Evolutionary conservation across 1,140 invertebrate species (phyloP).

Genomic region (Danaus plexippus): DNA sequence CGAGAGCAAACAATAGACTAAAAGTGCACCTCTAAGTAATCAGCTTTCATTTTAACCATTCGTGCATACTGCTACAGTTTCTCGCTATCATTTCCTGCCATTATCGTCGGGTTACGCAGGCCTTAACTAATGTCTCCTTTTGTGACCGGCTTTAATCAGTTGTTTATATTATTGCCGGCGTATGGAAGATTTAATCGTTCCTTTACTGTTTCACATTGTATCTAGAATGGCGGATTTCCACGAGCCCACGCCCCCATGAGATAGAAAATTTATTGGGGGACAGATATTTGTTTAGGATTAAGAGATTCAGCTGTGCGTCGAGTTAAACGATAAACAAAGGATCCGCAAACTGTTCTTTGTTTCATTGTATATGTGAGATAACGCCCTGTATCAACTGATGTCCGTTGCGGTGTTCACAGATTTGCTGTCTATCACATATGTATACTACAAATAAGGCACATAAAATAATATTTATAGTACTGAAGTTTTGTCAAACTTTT

Average conservation of each 20-base stretch:
- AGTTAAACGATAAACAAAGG: slow-evolving; percentile 58
- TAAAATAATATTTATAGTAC: no score
- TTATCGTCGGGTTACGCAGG: slow-evolving; percentile 50
- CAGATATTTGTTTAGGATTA: slow-evolving; percentile 65
- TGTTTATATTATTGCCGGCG: slow-evolving; percentile 62
- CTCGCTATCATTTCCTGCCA: slow-evolving; percentile 55
- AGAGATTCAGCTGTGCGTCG: slow-evolving; percentile 50
- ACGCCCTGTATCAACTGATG: slow-evolving; percentile 31
- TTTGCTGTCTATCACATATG: no score
- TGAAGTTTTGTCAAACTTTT: no score
- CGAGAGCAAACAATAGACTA: slow-evolving; percentile 14
- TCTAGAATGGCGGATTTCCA: slow-evolving; percentile 35
- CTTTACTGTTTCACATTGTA: slow-evolving; percentile 61
- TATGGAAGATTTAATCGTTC: slow-evolving; percentile 55
- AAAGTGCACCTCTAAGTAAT: slow-evolving; percentile 22
- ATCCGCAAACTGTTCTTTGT: slow-evolving; percentile 56
- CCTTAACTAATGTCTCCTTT: slow-evolving; percentile 66
- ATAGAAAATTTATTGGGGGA: slow-evolving; percentile 47
- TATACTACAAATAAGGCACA: no score
- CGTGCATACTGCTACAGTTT: slow-evolving; percentile 46
- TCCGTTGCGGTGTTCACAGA: not conserved
- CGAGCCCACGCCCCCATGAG: slow-evolving; percentile 24
- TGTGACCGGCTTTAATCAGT: slow-evolving; percentile 62
- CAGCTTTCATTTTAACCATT: slow-evolving; percentile 33
- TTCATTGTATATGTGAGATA: slow-evolving; percentile 58